These are phyloP conservation scores for Brachyrhaphis roseni DNA, from an alignment of 2,797 vertebrate species.

Conservation along the genomic window DNA sequence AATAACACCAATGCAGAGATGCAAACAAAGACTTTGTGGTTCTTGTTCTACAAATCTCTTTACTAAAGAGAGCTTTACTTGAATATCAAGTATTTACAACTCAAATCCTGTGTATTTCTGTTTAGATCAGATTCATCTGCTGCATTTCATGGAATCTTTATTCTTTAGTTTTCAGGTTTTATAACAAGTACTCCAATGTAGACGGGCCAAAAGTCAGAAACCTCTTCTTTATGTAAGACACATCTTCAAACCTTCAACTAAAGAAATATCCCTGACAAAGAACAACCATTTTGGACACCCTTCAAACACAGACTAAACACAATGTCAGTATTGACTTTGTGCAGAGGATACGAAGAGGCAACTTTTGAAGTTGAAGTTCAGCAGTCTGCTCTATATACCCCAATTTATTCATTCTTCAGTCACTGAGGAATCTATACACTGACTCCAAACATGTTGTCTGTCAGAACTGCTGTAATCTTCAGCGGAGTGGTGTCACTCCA, in stretches of 20 bases:
- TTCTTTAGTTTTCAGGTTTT: conserved; percentile 11
- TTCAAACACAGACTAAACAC: conserved; percentile 58
- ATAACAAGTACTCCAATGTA: not conserved
- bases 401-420: conserved; percentile 64
- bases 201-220: conserved; percentile 26
- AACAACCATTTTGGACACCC: conserved; percentile 47
- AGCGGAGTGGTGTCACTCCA: conserved; percentile 62
- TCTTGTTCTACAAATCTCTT: not conserved
- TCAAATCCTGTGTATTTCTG: not conserved
- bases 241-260: conserved; percentile 32
- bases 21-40: not conserved
- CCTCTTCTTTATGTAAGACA: conserved; percentile 24
- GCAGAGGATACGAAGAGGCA: conserved; percentile 49
- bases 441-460: conserved; percentile 59
- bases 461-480: conserved; percentile 59
- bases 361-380: conserved; percentile 70
- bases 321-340: conserved; percentile 59
- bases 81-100: conserved; percentile 12
- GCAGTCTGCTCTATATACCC: conserved; percentile 49
- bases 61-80: not conserved
- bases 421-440: conserved; percentile 56
- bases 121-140: conserved; percentile 1
- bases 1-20: not conserved
- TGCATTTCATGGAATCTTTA: conserved; percentile 1
- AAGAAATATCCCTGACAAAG: conserved; percentile 40